Evolutionary conservation across 2,888 invertebrate genomes (phyloP), one percentile per base, ranked within the genome.

Genomic region (Callosobruchus maculatus): DNA sequence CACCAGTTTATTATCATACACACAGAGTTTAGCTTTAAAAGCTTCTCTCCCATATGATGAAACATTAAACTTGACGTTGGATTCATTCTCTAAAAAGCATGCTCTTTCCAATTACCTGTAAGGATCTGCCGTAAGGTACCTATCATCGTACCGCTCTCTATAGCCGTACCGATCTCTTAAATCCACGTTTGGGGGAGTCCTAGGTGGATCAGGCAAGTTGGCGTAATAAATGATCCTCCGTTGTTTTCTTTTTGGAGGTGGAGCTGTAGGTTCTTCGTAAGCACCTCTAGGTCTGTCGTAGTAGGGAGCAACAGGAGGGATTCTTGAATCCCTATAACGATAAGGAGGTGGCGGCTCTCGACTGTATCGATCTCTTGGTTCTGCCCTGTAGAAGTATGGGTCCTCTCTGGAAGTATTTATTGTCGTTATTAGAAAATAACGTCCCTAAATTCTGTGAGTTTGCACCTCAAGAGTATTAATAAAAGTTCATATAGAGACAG

Each of bases 191-290:
- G 91, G 89, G 21, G 91, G 91, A 22, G 90, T 89, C 72, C 92
- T 87, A 0, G 92, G 90, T 2, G 92, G 90, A 84, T 93, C 93
- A 13, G 93, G 93, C 30, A 93, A 85, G 82, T 92, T 92, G 0
- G 93, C 92, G 79, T 93, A 93, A 82, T 93, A 93, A 74, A 93
- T 92, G 73, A 93, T 91, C 74, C 93, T 88, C 80, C 90, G 90
- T 7, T 90, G 90, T 81, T 89, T 90, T 74, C 74, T 74, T 26
- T 75, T 76, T 2, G 89, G 89, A 13, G 49, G 49, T 49, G 9
- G 4, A n/a, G 72, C 69, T 9, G 70, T 72, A 18, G 70, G 66
- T 26, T 73, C 71, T 21, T 74, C 70, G 66, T 77, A 76, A n/a
- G 75, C 71, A 22, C 31, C 70, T 79, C 87, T 83, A 0, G 86